A percentile compares a stretch with the other conserved stretches of the same genome.
These are phyloP conservation scores for Mobula hypostoma DNA, from an alignment of 2,113 vertebrate genomes.

Conservation along the genomic window DNA sequence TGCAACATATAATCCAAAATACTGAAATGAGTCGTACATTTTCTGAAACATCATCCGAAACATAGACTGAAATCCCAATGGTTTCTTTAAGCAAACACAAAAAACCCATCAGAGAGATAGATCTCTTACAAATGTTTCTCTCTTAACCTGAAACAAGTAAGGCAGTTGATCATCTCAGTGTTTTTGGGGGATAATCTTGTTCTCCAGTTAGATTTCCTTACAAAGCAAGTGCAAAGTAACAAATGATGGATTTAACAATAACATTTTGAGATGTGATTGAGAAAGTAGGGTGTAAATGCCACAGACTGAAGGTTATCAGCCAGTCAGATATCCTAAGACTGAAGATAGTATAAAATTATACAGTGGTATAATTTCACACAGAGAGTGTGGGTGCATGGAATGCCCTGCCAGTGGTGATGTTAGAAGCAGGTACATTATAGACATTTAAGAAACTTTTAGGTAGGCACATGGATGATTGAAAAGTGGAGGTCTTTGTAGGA, in stretches of 20 bases:
- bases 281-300: not conserved
- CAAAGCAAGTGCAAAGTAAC: not conserved
- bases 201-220: not conserved
- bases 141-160: conserved; percentile 36
- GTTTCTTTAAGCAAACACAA: not conserved
- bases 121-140: conserved; percentile 25
- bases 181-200: not conserved
- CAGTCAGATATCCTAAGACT: not conserved
- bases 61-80: not conserved
- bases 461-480: too few relatives aligned
- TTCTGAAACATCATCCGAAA: not conserved
- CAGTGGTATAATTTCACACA: too few relatives aligned
- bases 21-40: not conserved
- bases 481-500: too few relatives aligned
- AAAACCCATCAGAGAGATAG: not conserved
- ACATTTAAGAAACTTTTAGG: too few relatives aligned
- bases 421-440: too few relatives aligned
- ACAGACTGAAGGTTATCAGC: not conserved
- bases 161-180: conserved; percentile 43
- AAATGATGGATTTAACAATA: not conserved
- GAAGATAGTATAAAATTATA: not conserved
- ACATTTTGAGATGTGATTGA: not conserved
- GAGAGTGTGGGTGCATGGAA: too few relatives aligned
- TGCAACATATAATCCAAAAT: not conserved
- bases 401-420: too few relatives aligned